These are phyloP conservation scores for Tolmerus cingulatus DNA, from an alignment of 2,888 invertebrate genomes.

Conservation along the genomic window DNA sequence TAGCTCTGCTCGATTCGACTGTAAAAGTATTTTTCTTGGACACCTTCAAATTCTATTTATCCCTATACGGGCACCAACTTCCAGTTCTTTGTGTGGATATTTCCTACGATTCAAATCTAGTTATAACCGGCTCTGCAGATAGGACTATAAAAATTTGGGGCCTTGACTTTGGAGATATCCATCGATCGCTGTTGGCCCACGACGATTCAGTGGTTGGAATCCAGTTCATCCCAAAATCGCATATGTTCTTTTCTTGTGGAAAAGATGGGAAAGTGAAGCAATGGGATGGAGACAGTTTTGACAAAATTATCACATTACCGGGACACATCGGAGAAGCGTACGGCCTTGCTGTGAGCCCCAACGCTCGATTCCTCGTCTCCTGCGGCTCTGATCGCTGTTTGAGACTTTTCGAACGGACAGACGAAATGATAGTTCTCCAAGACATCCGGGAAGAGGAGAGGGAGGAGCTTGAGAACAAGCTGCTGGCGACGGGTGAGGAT, in stretches of 20 bases:
- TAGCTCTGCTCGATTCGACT: conserved; percentile 89
- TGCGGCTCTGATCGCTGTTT: conserved; percentile 90
- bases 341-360: conserved; percentile 78
- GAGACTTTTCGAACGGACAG: conserved; percentile 83
- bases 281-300: conserved; percentile 95
- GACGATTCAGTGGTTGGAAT: conserved; percentile 92
- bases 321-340: conserved; percentile 86
- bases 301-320: conserved; percentile 88
- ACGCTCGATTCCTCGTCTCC: conserved; percentile 78
- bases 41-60: conserved; percentile 93
- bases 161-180: conserved; percentile 98
- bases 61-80: conserved; percentile 94
- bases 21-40: conserved; percentile 96
- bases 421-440: conserved; percentile 90
- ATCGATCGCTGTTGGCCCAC: conserved; percentile 93
- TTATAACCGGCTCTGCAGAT: conserved; percentile 95
- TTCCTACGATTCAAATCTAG: conserved; percentile 83
- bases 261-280: conserved; percentile 95
- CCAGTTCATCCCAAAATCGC: conserved; percentile 89
- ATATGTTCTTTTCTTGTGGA: conserved; percentile 91
- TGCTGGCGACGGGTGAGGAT: conserved; percentile 76
- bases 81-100: conserved; percentile 95
- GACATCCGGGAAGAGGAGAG: conserved; percentile 89
- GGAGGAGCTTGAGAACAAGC: conserved; percentile 74
- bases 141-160: conserved; percentile 98